Evolutionary conservation across 1,140 invertebrate species (phyloP).

Genomic region (Drosophila arizonae): DNA sequence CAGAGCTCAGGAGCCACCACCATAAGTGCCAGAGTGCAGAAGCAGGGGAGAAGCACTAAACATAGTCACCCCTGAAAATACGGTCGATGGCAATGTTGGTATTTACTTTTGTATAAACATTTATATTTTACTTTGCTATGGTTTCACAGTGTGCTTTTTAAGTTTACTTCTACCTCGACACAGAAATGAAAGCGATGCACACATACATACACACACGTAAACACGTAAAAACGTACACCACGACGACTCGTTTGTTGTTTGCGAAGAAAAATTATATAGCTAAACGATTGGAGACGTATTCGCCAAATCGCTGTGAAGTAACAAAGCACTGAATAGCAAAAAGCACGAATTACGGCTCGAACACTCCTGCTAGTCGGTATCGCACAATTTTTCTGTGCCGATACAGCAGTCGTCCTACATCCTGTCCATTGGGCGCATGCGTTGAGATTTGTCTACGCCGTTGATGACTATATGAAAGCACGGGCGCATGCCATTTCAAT

Average conservation of each 20-base stretch:
- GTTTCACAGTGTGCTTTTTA: constrained; percentile 56
- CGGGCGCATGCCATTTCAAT: constrained; percentile 16
- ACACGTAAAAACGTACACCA: background rate
- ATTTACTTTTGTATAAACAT: constrained; percentile 77
- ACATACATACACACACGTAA: constrained; percentile 25
- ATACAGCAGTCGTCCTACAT: constrained; percentile 30
- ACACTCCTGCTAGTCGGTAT: constrained; percentile 21
- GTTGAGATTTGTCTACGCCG: constrained; percentile 15
- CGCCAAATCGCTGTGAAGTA: constrained; percentile 53
- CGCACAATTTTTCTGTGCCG: constrained; percentile 45
- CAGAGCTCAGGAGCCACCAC: constrained; percentile 42
- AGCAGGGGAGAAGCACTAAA: background rate
- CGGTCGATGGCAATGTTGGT: constrained; percentile 54
- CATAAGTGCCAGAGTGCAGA: constrained; percentile 22
- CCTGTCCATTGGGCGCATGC: constrained; percentile 34
- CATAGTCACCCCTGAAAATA: constrained; percentile 56
- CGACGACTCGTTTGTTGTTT: constrained; percentile 7
- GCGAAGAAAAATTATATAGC: constrained; percentile 21
- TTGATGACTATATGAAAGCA: constrained; percentile 20
- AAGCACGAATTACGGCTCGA: constrained; percentile 25
- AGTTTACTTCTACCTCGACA: constrained; percentile 28
- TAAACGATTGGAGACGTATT: constrained; percentile 38
- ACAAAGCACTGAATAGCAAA: constrained; percentile 54
- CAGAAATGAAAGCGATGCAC: background rate
- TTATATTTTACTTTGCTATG: constrained; percentile 63